A percentile compares a stretch with the other conserved stretches of the same genome.
phyloP scores from a whole-genome alignment of 1,140 invertebrate species.

The Acromyrmex heyeri region DNA sequence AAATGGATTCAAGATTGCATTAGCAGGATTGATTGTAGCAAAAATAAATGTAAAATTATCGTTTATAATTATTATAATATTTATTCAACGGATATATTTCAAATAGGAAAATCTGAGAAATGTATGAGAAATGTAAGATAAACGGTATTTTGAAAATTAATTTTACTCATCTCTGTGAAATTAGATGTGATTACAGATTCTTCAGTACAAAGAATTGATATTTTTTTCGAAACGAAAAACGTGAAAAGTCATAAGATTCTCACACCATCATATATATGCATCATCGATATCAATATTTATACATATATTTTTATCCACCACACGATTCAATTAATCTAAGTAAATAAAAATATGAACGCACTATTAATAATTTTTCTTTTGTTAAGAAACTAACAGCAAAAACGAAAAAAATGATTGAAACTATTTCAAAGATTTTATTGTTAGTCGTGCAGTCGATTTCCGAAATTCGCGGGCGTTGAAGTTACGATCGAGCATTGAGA shows the following conservation, averaged over 20 bases:
- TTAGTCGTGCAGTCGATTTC: conserved; percentile 32
- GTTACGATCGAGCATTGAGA: conserved; percentile 24
- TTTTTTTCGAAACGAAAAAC: not conserved
- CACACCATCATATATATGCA: not conserved
- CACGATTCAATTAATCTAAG: not conserved
- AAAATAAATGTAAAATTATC: not conserved
- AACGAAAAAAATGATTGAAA: conserved; percentile 17
- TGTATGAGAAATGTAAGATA: not conserved
- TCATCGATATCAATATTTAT: not conserved
- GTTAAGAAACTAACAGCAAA: not conserved
- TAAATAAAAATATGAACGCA: not conserved
- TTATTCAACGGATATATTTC: not conserved
- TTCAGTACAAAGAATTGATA: not conserved
- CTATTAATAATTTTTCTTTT: not conserved
- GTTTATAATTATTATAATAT: not conserved
- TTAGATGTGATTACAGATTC: not conserved
- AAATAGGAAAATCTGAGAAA: not conserved
- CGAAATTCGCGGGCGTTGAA: conserved; percentile 23
- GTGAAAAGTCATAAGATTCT: not conserved
- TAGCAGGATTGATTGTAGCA: not conserved
- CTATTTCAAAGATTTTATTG: conserved; percentile 12
- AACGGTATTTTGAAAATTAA: not conserved
- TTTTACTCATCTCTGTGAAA: not conserved
- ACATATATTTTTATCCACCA: not conserved
- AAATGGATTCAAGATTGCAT: not conserved